phyloP scores from a whole-genome alignment of 2,888 invertebrate species.

The Cetonia aurata region DNA sequence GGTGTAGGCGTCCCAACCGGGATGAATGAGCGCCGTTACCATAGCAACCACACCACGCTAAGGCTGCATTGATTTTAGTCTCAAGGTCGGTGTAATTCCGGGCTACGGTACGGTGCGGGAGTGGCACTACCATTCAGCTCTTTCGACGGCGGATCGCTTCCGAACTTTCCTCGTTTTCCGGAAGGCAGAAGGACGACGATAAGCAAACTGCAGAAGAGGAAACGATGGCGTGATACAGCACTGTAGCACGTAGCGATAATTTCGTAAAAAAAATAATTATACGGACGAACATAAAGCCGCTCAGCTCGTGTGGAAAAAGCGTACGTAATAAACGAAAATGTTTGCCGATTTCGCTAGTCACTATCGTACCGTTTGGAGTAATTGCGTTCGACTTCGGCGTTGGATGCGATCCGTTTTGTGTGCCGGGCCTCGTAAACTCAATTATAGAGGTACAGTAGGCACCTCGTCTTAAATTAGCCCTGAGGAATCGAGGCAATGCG shows the following conservation, averaged over 20 bases:
- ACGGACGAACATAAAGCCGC: no score
- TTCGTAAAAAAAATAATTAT: no score
- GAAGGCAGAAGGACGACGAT: neutral
- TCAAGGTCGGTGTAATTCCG: conserved; percentile 59
- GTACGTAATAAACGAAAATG: no score
- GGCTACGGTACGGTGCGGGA: conserved; percentile 48
- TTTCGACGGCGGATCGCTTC: conserved; percentile 24
- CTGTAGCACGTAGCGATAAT: no score
- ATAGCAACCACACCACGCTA: conserved; percentile 65
- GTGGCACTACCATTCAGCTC: conserved; percentile 46
- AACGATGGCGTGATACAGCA: neutral
- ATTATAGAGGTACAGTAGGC: no score
- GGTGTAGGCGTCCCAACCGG: conserved; percentile 67
- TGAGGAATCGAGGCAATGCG: neutral
- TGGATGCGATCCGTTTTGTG: no score
- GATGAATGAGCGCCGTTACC: conserved; percentile 71
- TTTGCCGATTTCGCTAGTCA: no score
- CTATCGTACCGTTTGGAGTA: no score
- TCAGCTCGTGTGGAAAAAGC: no score
- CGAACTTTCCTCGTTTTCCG: conserved; percentile 26
- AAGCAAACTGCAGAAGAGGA: neutral
- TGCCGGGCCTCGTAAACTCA: no score
- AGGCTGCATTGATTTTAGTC: conserved; percentile 66
- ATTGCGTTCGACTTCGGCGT: no score
- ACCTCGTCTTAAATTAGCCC: no score